Base-by-base conservation (phyloP, 1,140 invertebrate species). In the Cydia splendana region DNA sequence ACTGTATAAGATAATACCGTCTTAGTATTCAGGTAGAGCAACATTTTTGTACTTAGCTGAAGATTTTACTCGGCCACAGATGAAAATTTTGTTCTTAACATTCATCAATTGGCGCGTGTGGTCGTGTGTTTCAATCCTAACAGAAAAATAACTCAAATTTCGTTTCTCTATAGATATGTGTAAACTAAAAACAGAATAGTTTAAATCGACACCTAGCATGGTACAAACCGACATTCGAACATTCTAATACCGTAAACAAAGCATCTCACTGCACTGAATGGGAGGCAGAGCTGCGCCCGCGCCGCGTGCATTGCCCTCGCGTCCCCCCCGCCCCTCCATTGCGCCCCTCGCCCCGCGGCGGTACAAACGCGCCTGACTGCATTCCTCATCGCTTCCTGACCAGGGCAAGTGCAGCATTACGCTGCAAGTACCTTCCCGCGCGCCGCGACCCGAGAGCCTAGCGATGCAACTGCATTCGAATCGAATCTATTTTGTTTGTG, bases 331-430 rank as follows among this genome's bases (percentile, higher is more conserved):
- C 77, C 77, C 74, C 78, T 62, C 75, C 80, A 78, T 80, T 76
- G 80, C 78, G 77, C 81, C 78, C 80, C 80, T 80, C 85, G 81
- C 77, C 78, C 62, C 79, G 76, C 81, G 79, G 81, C 80, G 78
- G 74, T 83, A 85, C 85, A 86, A 91, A 91, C 90, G 89, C 89
- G 91, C 81, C 89, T 91, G 88, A 91, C 88, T 85, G 88, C 91
- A 91, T 92, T 92, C 91, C 91, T 85, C 86, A 78, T 88, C 91
- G 91, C 91, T 93, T 93, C 90, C 91, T 93, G 91, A 89, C 91
- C 90, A 85, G 85, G 88, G 89, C 91, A 91, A 91, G 90, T 93
- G 91, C 91, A 89, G 84, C 90, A 91, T 90, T 91, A 89, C 89
- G 86, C 87, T 86, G 79, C 84, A 83, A 86, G 86, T 86, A 86